Conservation (phyloP, 2,113 vertebrate genomes). For the Spheniscus mendiculus region DNA sequence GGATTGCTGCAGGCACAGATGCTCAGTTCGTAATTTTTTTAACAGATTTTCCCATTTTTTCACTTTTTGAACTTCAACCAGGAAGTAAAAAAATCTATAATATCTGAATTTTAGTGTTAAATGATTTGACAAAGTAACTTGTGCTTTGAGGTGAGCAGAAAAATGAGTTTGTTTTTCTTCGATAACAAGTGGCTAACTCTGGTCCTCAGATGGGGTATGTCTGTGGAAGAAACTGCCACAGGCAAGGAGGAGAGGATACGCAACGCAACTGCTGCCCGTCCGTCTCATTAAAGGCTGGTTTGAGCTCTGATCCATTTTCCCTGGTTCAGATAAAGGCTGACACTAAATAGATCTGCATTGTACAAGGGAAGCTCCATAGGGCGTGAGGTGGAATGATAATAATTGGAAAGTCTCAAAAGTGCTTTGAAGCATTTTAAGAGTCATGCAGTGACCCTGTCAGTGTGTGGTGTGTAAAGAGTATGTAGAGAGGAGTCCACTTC, state of each 20-base stretch:
- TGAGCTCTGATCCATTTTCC: not conserved
- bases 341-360: not conserved
- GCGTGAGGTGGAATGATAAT: not conserved
- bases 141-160: not conserved
- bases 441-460: not conserved
- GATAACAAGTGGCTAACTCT: not conserved
- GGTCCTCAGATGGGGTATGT: not conserved
- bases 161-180: not conserved
- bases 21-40: not conserved
- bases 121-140: not conserved
- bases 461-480: not conserved
- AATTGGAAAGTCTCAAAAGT: not conserved
- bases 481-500: not conserved
- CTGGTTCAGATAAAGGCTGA: not conserved
- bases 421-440: not conserved
- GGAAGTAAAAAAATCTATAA: not conserved
- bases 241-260: not conserved
- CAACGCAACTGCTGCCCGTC: not conserved
- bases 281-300: not conserved
- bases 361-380: not conserved
- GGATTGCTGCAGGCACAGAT: not conserved
- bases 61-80: not conserved
- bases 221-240: not conserved
- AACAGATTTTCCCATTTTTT: not conserved
- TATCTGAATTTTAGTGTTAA: not conserved